Conservation (phyloP, 2,888 invertebrate genomes). For the Biston stratarius region DNA sequence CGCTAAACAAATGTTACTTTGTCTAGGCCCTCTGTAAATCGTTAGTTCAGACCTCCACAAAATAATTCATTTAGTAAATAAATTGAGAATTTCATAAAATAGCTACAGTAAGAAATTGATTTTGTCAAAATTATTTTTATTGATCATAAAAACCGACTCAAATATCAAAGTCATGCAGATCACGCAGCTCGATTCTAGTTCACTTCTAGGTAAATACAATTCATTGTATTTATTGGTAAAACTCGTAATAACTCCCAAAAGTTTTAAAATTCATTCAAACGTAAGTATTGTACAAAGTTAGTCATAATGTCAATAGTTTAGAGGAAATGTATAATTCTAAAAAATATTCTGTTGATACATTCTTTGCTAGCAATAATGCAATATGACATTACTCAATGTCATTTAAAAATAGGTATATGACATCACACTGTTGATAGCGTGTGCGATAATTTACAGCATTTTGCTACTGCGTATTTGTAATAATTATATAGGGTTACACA, state of each 20-base stretch:
- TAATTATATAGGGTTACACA: neutral
- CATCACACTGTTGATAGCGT: constrained; percentile 15
- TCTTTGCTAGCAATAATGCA: constrained; percentile 39
- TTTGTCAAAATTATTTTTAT: no score
- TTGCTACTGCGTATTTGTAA: constrained; percentile 10
- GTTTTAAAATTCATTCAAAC: neutral
- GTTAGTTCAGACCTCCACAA: no score
- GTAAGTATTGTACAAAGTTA: neutral
- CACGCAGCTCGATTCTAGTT: no score
- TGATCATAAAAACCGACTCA: no score
- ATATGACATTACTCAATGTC: constrained; percentile 32
- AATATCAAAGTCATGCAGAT: no score
- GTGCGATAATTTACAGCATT: constrained; percentile 12
- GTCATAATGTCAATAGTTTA: constrained; percentile 10
- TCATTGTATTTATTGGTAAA: no score
- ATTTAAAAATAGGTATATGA: constrained; percentile 16
- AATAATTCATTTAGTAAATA: no score
- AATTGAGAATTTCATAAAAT: no score
- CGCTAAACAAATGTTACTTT: no score
- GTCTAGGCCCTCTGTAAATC: no score
- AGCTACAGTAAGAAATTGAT: no score
- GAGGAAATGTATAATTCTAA: constrained; percentile 43
- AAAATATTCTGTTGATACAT: constrained; percentile 37
- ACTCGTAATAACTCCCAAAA: neutral
- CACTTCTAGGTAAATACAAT: neutral